phyloP scores from a whole-genome alignment of 2,888 invertebrate species.

The Hyalella azteca region DNA sequence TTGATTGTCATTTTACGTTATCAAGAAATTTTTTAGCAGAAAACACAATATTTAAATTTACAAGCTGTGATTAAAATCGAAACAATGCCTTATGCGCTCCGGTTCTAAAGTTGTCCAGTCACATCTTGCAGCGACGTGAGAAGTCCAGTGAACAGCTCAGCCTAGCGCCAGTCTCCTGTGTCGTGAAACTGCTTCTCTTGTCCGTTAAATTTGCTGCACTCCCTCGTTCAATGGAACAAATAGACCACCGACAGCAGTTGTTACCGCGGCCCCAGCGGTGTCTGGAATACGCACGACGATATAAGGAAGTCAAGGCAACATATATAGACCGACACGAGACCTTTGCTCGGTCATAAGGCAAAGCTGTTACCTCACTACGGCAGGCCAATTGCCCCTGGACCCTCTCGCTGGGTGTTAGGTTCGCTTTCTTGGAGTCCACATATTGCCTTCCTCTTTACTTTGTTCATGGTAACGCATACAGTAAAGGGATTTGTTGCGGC shows the following conservation, averaged over 20 bases:
- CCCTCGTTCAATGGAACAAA: slow-evolving; percentile 26
- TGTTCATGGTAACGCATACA: background rate
- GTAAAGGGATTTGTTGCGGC: too few relatives aligned
- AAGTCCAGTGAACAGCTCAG: background rate
- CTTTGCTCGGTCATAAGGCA: slow-evolving; percentile 31
- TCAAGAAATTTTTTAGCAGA: too few relatives aligned
- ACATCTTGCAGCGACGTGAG: too few relatives aligned
- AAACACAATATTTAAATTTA: too few relatives aligned
- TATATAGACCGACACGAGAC: slow-evolving; percentile 36
- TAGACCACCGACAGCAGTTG: slow-evolving; percentile 11
- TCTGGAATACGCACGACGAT: slow-evolving; percentile 36
- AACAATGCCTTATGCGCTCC: too few relatives aligned
- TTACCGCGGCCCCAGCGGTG: slow-evolving; percentile 6
- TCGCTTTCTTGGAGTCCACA: slow-evolving; percentile 8
- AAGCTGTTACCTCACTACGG: slow-evolving; percentile 31
- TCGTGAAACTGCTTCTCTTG: background rate
- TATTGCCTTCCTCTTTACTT: slow-evolving; percentile 5
- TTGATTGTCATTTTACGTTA: too few relatives aligned
- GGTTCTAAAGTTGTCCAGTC: too few relatives aligned
- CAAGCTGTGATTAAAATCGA: too few relatives aligned
- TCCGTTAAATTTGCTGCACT: slow-evolving; percentile 31
- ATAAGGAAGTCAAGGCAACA: slow-evolving; percentile 31
- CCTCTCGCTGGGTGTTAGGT: background rate
- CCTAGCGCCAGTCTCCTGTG: background rate
- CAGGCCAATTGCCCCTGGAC: slow-evolving; percentile 17